These are phyloP conservation scores for Xiphophorus maculatus DNA, from an alignment of 2,113 vertebrate genomes.

Conservation along the genomic window DNA sequence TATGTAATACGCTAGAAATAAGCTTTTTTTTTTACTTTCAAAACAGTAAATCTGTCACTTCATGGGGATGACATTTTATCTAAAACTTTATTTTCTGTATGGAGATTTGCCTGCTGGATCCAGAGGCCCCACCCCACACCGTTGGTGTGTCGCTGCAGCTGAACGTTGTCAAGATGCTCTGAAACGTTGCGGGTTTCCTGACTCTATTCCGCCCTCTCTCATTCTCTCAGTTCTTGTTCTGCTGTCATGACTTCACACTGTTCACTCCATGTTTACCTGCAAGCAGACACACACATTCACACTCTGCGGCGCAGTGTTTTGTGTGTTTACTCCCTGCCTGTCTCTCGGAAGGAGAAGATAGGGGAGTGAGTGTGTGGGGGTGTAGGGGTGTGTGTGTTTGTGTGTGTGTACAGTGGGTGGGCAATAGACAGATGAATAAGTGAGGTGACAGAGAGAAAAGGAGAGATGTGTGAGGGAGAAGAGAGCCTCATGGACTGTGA, in stretches of 20 bases:
- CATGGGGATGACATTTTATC: neutral
- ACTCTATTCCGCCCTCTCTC: constrained; percentile 32
- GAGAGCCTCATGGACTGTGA: constrained; percentile 37
- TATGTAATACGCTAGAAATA: no score
- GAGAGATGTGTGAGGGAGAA: constrained; percentile 41
- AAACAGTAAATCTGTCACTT: no score
- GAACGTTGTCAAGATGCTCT: constrained; percentile 8
- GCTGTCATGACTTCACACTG: constrained; percentile 51
- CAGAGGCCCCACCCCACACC: neutral
- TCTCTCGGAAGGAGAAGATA: constrained; percentile 30
- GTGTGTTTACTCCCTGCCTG: constrained; percentile 19
- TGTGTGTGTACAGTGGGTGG: constrained; percentile 31
- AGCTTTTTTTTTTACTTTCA: no score
- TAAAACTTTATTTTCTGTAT: neutral
- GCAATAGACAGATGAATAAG: constrained; percentile 53
- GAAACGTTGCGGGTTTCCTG: constrained; percentile 21
- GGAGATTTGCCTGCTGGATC: neutral
- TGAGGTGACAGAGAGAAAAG: constrained; percentile 36
- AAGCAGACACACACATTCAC: constrained; percentile 1
- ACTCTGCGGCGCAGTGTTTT: constrained; percentile 4
- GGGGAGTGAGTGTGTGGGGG: constrained; percentile 2
- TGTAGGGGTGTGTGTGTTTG: constrained; percentile 1
- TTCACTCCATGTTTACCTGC: constrained; percentile 28
- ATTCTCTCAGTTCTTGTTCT: constrained; percentile 20
- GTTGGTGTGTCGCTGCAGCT: constrained; percentile 6